Percentiles rank a stretch among this genome's conserved stretches.
These are phyloP conservation scores for Drosophila erecta DNA, from an alignment of 1,140 invertebrate species.

Conservation along the genomic window DNA sequence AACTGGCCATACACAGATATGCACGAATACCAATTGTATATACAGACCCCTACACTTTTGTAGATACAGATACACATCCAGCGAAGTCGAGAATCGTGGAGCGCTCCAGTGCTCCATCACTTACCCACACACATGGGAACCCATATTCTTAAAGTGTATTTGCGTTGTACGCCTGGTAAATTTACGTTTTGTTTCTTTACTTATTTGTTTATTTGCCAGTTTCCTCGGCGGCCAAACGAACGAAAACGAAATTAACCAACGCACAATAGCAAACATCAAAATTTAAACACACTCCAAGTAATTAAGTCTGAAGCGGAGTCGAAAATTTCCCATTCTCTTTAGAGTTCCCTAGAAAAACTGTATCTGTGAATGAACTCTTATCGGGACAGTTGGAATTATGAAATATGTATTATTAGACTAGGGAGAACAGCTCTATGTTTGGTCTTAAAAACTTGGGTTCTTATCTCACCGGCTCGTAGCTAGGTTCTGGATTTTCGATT, in stretches of 20 bases:
- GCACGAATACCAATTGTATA: conserved; percentile 10
- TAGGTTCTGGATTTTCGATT: conserved; percentile 49
- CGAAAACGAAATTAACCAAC: conserved; percentile 71
- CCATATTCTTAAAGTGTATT: conserved; percentile 4
- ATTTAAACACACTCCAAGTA: conserved; percentile 34
- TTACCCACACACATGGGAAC: conserved; percentile 38
- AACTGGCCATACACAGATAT: conserved; percentile 38
- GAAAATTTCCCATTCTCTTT: not conserved
- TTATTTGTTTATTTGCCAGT: conserved; percentile 78
- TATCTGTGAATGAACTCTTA: conserved; percentile 81
- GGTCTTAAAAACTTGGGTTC: conserved; percentile 7
- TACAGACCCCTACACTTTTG: not conserved
- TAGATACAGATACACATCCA: conserved; percentile 14
- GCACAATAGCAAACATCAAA: conserved; percentile 50
- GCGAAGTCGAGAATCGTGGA: conserved; percentile 48
- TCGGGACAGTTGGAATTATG: conserved; percentile 58
- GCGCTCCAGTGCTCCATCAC: conserved; percentile 65
- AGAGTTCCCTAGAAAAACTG: conserved; percentile 1
- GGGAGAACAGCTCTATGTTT: conserved; percentile 9
- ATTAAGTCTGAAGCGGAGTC: conserved; percentile 10
- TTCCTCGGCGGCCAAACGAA: conserved; percentile 53
- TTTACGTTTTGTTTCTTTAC: conserved; percentile 70
- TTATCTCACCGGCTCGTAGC: conserved; percentile 55
- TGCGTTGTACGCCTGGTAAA: conserved; percentile 49
- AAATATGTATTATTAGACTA: conserved; percentile 54